Evolutionary conservation across 2,888 invertebrate species (phyloP).

Genomic region (Ganaspis brasiliensis): DNA sequence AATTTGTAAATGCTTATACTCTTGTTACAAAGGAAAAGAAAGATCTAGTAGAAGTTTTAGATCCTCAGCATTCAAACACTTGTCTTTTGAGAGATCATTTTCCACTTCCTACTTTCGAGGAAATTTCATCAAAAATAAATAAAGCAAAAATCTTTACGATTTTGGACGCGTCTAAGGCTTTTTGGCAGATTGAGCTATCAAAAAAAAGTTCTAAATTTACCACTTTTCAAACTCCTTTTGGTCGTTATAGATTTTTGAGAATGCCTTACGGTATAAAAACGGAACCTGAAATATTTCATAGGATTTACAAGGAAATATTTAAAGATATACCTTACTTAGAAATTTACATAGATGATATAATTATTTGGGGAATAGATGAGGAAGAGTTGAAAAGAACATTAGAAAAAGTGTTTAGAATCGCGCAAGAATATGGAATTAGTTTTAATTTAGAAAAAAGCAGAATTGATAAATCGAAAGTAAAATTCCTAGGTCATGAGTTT

Average conservation of each 20-base stretch:
- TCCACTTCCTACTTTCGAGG: constrained; percentile 67
- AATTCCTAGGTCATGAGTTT: constrained; percentile 55
- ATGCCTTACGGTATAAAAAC: constrained; percentile 60
- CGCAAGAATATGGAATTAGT: constrained; percentile 45
- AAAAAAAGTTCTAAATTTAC: constrained; percentile 64
- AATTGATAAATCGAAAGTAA: constrained; percentile 46
- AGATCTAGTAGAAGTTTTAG: constrained; percentile 66
- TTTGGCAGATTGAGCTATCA: constrained; percentile 64
- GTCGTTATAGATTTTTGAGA: constrained; percentile 51
- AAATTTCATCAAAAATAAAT: constrained; percentile 65
- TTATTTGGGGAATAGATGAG: constrained; percentile 56
- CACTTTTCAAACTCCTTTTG: constrained; percentile 69
- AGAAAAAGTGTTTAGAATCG: constrained; percentile 43
- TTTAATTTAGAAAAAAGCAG: constrained; percentile 55
- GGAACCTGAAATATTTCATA: constrained; percentile 57
- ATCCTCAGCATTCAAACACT: constrained; percentile 69
- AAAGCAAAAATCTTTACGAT: constrained; percentile 62
- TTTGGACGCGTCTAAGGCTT: constrained; percentile 64
- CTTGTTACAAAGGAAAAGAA: constrained; percentile 58
- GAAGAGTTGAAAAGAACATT: constrained; percentile 54
- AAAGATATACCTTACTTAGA: constrained; percentile 51
- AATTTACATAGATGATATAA: constrained; percentile 60
- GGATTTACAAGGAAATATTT: constrained; percentile 56
- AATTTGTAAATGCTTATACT: constrained; percentile 57
- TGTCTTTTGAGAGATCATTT: constrained; percentile 62